phyloP scores from a whole-genome alignment of 2,888 invertebrate genomes.

The Sepiola atlantica region DNA sequence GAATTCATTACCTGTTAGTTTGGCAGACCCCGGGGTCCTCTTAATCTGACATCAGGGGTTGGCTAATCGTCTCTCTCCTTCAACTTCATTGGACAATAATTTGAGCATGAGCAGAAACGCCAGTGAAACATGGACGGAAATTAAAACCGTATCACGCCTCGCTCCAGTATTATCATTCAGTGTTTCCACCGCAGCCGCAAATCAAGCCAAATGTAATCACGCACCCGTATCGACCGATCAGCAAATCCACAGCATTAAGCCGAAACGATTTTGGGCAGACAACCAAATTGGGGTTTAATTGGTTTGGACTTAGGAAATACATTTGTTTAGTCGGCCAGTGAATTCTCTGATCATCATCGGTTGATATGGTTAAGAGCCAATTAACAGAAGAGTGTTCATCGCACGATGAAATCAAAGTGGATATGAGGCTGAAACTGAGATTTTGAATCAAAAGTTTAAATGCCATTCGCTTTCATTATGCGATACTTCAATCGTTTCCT shows the following conservation, averaged over 20 bases:
- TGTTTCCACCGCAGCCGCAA: too few relatives aligned
- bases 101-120: background rate
- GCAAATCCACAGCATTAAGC: background rate
- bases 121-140: background rate
- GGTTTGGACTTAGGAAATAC: background rate
- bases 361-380: background rate
- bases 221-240: background rate
- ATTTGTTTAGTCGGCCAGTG: background rate
- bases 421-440: too few relatives aligned
- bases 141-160: too few relatives aligned
- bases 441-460: too few relatives aligned
- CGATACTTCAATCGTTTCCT: too few relatives aligned
- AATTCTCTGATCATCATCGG: background rate
- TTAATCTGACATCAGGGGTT: background rate
- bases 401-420: too few relatives aligned
- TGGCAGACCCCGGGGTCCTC: background rate
- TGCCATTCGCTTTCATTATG: too few relatives aligned
- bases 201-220: background rate
- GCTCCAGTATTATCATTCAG: too few relatives aligned
- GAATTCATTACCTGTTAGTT: too few relatives aligned
- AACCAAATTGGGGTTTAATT: constrained; percentile 16
- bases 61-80: background rate
- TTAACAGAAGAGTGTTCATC: background rate
- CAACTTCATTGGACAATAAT: background rate
- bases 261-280: background rate